Evolutionary conservation across 2,797 vertebrate species (phyloP).

Genomic region (Sitta carolinensis): DNA sequence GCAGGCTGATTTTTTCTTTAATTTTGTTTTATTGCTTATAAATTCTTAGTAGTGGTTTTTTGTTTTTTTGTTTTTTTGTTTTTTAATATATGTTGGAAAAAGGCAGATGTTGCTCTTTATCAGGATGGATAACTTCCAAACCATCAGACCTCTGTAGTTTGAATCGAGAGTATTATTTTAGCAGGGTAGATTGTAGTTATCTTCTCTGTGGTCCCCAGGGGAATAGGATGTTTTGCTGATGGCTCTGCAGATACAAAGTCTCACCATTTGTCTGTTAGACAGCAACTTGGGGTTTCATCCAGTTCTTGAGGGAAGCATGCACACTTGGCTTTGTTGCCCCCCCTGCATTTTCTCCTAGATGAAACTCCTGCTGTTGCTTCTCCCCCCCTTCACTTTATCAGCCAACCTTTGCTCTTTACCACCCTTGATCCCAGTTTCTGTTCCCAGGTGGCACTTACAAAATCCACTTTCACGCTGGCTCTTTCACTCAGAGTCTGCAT

Average conservation of each 20-base stretch:
- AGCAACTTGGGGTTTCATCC: neutral
- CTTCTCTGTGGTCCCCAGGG: neutral
- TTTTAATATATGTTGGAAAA: neutral
- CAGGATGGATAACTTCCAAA: slow-evolving; percentile 20
- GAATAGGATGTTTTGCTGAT: neutral
- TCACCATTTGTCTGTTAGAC: slow-evolving; percentile 35
- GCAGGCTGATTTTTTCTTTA: neutral
- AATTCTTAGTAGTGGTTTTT: neutral
- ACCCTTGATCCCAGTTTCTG: neutral
- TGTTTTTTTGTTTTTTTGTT: too few species aligned
- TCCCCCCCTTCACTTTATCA: neutral
- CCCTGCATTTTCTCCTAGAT: neutral
- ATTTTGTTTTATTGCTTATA: slow-evolving; percentile 19
- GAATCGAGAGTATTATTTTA: neutral
- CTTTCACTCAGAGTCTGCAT: neutral
- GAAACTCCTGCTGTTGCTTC: neutral
- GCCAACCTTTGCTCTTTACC: neutral
- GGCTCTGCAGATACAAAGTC: neutral
- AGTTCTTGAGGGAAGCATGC: neutral
- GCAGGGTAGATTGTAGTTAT: neutral
- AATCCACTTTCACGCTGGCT: neutral
- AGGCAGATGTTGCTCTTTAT: slow-evolving; percentile 29
- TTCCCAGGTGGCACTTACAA: neutral
- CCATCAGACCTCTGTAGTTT: neutral
- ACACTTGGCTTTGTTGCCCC: neutral